Evolutionary conservation across 2,888 invertebrate species (phyloP).

Genomic region (Globia sparganii): DNA sequence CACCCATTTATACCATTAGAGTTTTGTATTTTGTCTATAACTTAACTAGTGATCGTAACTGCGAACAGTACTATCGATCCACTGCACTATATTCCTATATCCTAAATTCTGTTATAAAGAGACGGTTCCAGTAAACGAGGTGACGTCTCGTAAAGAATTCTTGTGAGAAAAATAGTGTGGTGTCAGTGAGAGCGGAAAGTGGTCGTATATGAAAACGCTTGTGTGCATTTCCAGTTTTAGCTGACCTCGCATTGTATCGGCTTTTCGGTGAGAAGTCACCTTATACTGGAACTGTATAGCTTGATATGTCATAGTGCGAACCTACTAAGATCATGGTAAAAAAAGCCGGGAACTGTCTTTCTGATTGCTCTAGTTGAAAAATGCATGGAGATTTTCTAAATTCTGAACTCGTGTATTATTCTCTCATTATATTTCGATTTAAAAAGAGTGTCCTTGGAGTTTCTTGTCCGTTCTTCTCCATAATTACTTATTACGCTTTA

Average conservation of each 20-base stretch:
- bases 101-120: slow-evolving; percentile 80
- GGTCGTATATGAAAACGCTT: neutral
- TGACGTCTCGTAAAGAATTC: slow-evolving; percentile 87
- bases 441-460: too few relatives aligned
- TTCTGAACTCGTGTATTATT: neutral
- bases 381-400: neutral
- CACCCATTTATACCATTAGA: neutral
- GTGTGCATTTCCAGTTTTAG: too few relatives aligned
- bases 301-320: too few relatives aligned
- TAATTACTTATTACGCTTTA: too few relatives aligned
- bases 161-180: slow-evolving; percentile 65
- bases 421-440: too few relatives aligned
- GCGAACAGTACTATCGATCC: slow-evolving; percentile 32
- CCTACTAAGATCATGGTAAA: too few relatives aligned
- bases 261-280: too few relatives aligned
- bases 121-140: slow-evolving; percentile 83
- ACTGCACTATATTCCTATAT: slow-evolving; percentile 80
- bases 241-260: too few relatives aligned
- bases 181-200: slow-evolving; percentile 39
- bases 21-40: neutral
- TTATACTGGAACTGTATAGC: too few relatives aligned
- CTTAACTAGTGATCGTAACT: slow-evolving; percentile 25
- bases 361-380: neutral
- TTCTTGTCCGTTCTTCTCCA: too few relatives aligned
- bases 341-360: too few relatives aligned